Percentiles rank a stretch among this genome's conserved stretches.
Conservation (phyloP, 2,797 vertebrate species). For the Australoheros facetus region DNA sequence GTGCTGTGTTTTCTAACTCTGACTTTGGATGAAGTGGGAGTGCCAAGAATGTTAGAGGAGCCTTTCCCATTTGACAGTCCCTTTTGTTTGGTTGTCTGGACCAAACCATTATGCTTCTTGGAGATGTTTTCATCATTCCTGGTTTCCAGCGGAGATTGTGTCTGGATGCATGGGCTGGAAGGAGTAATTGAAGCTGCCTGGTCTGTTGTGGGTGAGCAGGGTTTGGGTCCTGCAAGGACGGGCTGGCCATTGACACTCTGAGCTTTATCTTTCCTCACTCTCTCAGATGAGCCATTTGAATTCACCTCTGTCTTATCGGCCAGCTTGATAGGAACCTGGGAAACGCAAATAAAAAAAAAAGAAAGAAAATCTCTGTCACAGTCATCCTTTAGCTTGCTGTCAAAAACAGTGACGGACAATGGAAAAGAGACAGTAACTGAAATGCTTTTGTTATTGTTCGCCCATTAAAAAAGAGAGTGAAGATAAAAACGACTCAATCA, state of each 20-base stretch:
- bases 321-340: slow-evolving; percentile 79
- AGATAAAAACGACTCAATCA: slow-evolving; percentile 67
- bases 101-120: slow-evolving; percentile 75
- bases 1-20: slow-evolving; percentile 78
- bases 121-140: slow-evolving; percentile 71
- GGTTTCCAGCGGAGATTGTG: slow-evolving; percentile 55
- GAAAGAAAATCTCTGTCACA: slow-evolving; percentile 49
- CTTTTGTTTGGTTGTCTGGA: slow-evolving; percentile 80
- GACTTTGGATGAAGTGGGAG: slow-evolving; percentile 85
- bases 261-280: slow-evolving; percentile 71
- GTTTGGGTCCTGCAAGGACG: slow-evolving; percentile 65
- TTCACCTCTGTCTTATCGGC: slow-evolving; percentile 76
- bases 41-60: slow-evolving; percentile 80
- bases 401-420: slow-evolving; percentile 45
- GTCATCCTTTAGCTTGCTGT: slow-evolving; percentile 40
- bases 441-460: slow-evolving; percentile 61
- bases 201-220: slow-evolving; percentile 57
- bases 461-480: slow-evolving; percentile 58
- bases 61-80: slow-evolving; percentile 84
- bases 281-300: slow-evolving; percentile 68
- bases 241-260: slow-evolving; percentile 69
- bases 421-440: slow-evolving; percentile 40
- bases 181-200: slow-evolving; percentile 47
- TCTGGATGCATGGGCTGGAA: slow-evolving; percentile 49
- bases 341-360: slow-evolving; percentile 36